These are phyloP conservation scores for Melinopterus prodromus DNA, from an alignment of 2,888 invertebrate species.

Conservation along the genomic window DNA sequence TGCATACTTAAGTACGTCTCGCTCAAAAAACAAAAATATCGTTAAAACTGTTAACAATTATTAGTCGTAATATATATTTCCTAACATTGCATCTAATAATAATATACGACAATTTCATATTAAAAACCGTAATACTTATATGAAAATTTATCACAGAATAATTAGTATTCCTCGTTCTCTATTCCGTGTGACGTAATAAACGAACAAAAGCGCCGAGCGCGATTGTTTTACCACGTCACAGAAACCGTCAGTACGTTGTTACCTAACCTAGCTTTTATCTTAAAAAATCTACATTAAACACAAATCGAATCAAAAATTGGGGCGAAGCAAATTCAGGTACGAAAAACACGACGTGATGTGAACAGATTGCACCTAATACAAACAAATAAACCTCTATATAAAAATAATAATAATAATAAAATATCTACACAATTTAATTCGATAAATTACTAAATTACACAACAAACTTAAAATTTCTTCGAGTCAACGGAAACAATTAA, in stretches of 20 bases:
- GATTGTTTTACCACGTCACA: not conserved
- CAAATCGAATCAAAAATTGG: not conserved
- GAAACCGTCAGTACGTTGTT: slow-evolving; percentile 4
- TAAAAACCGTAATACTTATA: slow-evolving; percentile 31
- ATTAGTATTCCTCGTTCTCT: slow-evolving; percentile 34
- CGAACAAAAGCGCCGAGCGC: not conserved
- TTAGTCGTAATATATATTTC: slow-evolving; percentile 15
- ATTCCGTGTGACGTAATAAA: not conserved
- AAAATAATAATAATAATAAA: not conserved
- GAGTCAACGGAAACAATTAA: slow-evolving; percentile 36
- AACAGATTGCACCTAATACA: not conserved
- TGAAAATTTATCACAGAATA: slow-evolving; percentile 37
- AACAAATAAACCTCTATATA: not conserved
- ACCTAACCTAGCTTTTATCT: not conserved
- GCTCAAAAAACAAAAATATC: slow-evolving; percentile 20
- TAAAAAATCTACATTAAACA: not conserved
- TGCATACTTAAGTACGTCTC: slow-evolving; percentile 4
- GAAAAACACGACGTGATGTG: slow-evolving; percentile 4
- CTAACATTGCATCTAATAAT: not conserved
- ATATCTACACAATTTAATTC: not conserved
- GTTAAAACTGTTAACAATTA: slow-evolving; percentile 27
- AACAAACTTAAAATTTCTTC: not conserved
- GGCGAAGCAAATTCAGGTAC: not conserved
- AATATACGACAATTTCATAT: not conserved
- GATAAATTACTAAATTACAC: not conserved